Evolutionary conservation across 1,140 invertebrate species (phyloP).

Genomic region (Hirudo medicinalis): DNA sequence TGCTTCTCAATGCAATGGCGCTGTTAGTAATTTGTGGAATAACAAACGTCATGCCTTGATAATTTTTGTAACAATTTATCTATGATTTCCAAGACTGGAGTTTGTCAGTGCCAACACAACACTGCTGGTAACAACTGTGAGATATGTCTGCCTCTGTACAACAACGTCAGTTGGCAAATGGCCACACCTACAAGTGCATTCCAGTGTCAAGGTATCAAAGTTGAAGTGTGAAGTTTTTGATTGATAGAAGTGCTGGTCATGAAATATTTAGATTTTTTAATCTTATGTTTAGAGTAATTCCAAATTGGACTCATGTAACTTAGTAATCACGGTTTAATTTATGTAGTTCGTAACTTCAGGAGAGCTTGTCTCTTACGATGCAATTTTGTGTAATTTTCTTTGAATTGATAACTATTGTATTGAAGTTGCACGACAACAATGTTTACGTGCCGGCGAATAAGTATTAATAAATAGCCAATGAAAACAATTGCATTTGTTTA

Average conservation of each 20-base stretch:
- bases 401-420: too few relatives aligned
- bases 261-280: neutral
- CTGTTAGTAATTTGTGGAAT: neutral
- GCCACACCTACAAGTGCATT: neutral
- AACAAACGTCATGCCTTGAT: neutral
- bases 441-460: neutral
- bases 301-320: neutral
- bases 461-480: neutral
- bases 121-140: conserved; percentile 86
- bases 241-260: neutral
- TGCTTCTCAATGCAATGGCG: neutral
- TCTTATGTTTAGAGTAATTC: neutral
- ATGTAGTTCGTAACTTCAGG: neutral
- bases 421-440: too few relatives aligned
- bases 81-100: neutral
- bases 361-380: too few relatives aligned
- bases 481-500: too few relatives aligned
- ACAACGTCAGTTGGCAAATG: neutral
- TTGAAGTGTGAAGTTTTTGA: neutral
- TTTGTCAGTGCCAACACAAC: conserved; percentile 61
- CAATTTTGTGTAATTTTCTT: too few relatives aligned
- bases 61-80: neutral
- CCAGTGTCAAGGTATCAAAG: neutral
- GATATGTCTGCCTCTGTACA: conserved; percentile 47
- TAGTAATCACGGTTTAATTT: neutral